These are phyloP conservation scores for Prionailurus viverrinus DNA, from an alignment of 2,113 vertebrate genomes.

Conservation along the genomic window DNA sequence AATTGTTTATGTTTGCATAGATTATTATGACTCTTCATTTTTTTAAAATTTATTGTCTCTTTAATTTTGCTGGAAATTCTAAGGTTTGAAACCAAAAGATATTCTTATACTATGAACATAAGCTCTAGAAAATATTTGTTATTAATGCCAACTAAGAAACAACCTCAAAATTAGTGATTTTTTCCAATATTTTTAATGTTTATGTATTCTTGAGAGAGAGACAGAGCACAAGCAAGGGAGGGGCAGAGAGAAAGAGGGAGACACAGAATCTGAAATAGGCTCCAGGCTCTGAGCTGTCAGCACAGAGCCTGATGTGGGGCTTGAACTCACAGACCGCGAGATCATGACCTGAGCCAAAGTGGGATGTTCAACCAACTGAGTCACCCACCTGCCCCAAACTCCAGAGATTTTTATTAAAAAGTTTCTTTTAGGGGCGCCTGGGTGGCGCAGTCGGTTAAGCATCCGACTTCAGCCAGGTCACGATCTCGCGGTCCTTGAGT, in stretches of 20 bases:
- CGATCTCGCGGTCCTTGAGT: too few species aligned
- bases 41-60: neutral
- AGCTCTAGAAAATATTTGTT: neutral
- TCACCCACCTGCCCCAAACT: neutral
- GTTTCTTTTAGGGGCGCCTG: neutral
- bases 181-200: neutral
- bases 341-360: neutral
- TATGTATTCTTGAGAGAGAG: too few species aligned
- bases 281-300: too few species aligned
- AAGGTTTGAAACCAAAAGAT: neutral
- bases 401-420: neutral
- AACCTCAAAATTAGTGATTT: neutral
- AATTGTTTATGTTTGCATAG: neutral
- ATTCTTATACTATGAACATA: neutral
- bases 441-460: too few species aligned
- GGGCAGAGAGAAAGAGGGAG: neutral
- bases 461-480: too few species aligned
- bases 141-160: neutral
- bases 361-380: neutral
- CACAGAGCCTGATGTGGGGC: too few species aligned
- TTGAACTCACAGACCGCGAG: rapidly evolving
- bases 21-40: neutral
- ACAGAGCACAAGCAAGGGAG: neutral
- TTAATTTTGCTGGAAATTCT: neutral
- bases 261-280: too few species aligned